Evolutionary conservation across 2,797 vertebrate genomes (phyloP), one percentile per base, ranked within the genome.

Genomic region (Phataginus tricuspis): DNA sequence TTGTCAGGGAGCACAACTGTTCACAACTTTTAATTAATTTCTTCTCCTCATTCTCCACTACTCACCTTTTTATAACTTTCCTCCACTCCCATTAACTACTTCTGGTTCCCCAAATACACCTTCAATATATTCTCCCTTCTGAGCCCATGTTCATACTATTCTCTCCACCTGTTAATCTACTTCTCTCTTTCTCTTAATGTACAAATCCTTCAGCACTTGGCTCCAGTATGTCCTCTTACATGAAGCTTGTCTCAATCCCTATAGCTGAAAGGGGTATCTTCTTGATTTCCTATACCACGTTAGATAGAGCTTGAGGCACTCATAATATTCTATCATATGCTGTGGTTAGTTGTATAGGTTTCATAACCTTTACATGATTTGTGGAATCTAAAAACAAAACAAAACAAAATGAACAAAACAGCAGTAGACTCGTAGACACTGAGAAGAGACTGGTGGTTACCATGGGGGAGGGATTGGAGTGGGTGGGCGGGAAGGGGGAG

Each of bases 111-210:
- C 85, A 87, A 89, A 92, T 77, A 90, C 2, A 88, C 9, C 19
- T 77, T 19, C 39, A 61, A 53, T 92, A 83, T 86, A 90, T 37
- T 66, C 27, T 51, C 94, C 51, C 39, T 93, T 75, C 84, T 91
- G 45, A 93, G 37, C 12, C n/a, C 27, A 13, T 55, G 27, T 23
- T 88, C 49, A 86, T 53, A 51, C 61, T 80, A n/a, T 69, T 86
- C 64, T 31, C 55, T 86, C n/a, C 3, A 72, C 49, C 37, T 84
- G 6, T 75, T 84, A 34, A 29, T 68, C 42, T n/a, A n/a, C 27
- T 23, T 27, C 61, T 27, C 51, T 23, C 42, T n/a, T 49, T 27
- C 39, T 64, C 39, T 86, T 11, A 64, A 59, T n/a, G 69, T 31
- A 51, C 31, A 82, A 37, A 66, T 37, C 25, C 84, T 84, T 91